Percentiles rank a stretch among this genome's conserved stretches.
Conservation (phyloP, 1,140 invertebrate genomes). For the Drosophila arizonae region DNA sequence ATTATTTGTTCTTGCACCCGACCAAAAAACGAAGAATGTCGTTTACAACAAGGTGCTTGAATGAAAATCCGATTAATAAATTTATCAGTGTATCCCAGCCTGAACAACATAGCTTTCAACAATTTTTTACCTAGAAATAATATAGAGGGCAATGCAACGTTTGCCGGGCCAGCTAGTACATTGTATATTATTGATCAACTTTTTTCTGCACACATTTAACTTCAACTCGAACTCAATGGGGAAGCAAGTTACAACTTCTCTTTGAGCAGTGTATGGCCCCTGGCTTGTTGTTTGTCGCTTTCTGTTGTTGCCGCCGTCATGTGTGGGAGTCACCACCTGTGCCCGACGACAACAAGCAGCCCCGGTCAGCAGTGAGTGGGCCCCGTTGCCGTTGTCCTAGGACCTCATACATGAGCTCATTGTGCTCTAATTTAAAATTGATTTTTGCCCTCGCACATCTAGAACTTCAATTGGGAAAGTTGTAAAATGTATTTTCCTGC, state of each 20-base stretch:
- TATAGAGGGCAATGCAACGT: no score
- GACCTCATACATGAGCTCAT: slow-evolving; percentile 64
- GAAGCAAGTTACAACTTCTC: background rate
- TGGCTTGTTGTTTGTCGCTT: slow-evolving; percentile 38
- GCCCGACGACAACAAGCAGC: slow-evolving; percentile 35
- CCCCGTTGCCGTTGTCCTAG: background rate
- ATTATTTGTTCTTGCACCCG: no score
- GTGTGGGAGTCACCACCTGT: slow-evolving; percentile 52
- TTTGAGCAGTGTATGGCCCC: slow-evolving; percentile 42
- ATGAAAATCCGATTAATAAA: no score
- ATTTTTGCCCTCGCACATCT: slow-evolving; percentile 51
- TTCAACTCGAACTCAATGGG: no score
- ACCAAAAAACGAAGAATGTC: no score
- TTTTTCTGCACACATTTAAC: no score
- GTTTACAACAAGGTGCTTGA: no score
- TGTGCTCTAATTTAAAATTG: slow-evolving; percentile 76
- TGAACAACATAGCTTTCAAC: no score
- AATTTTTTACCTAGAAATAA: no score
- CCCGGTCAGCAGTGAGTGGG: slow-evolving; percentile 3
- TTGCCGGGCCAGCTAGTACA: no score
- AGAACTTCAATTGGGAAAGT: slow-evolving; percentile 4
- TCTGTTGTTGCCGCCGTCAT: slow-evolving; percentile 26
- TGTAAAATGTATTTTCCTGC: slow-evolving; percentile 4
- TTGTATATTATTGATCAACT: no score
- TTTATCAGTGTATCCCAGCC: no score